Evolutionary conservation across 1,140 invertebrate species (phyloP).

Genomic region (Lasioglossum albipes): DNA sequence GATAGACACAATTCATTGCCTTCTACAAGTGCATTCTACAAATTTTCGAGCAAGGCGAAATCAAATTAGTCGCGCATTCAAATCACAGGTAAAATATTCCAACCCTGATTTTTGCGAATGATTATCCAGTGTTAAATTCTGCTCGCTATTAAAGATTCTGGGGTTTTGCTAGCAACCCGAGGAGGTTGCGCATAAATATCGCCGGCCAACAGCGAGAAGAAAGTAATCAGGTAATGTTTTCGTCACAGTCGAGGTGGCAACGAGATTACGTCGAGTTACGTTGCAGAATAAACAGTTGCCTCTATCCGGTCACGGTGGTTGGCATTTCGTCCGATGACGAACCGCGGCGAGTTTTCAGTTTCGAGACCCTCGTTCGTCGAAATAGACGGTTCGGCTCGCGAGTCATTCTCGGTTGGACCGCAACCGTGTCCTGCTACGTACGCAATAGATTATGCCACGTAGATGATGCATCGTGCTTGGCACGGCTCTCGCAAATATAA

Average conservation of each 20-base stretch:
- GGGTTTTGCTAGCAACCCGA: not conserved
- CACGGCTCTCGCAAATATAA: slow-evolving; percentile 10
- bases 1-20: too few species aligned
- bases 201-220: not conserved
- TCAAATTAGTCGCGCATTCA: too few species aligned
- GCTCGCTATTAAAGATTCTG: too few species aligned
- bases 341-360: not conserved
- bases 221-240: not conserved
- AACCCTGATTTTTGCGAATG: too few species aligned
- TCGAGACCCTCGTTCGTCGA: not conserved
- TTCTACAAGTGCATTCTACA: too few species aligned
- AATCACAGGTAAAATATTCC: too few species aligned
- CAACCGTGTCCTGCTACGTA: not conserved
- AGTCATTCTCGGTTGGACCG: not conserved
- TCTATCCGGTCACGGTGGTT: not conserved
- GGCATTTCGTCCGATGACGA: slow-evolving; percentile 1
- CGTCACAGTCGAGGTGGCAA: not conserved
- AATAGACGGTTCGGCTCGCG: not conserved
- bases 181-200: not conserved
- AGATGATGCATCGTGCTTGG: slow-evolving; percentile 4
- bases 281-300: not conserved
- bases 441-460: not conserved
- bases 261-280: not conserved
- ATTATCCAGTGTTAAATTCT: too few species aligned
- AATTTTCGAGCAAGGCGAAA: too few species aligned